Evolutionary conservation across 2,888 invertebrate species (phyloP), one percentile per base, ranked within the genome.

Genomic region (Eudasyphora cyanicolor): DNA sequence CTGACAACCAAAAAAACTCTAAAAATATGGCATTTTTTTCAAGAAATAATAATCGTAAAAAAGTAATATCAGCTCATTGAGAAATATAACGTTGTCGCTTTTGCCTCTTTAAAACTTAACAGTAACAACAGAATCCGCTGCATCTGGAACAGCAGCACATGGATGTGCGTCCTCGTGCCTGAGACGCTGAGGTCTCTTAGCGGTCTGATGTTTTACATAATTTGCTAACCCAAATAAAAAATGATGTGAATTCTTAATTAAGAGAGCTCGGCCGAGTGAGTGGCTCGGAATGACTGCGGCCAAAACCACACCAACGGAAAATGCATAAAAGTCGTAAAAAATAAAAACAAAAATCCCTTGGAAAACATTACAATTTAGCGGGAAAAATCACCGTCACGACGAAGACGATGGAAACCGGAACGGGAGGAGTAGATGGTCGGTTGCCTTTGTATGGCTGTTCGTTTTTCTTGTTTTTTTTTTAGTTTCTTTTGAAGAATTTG

Each of bases 181-280:
- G 27, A 42, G 67, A 38, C n/a, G 1, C 45, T 71, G 54, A 60
- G 78, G 71, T 81, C 76, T 81, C 76, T 79, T 73, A 45, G 84
- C 73, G 81, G 84, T 84, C 81, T 81, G 51, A 79, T 76, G 76
- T 89, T 91, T 91, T 91, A 90, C 92, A 91, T 91, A 91, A 92
- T 90, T 92, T 91, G 73, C 42, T 90, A 90, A 90, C 89, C 91
- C 89, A 90, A 91, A 92, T 91, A 92, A 92, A 92, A 91, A 91
- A 90, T 89, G 91, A 92, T 91, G 90, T 91, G 91, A 91, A 92
- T 91, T 91, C 89, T 88, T 91, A 92, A 92, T 91, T 91, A 91
- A 90, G 89, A 88, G 86, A 85, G 87, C 84, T 76, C 45, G 77
- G 81, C 38, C 38, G 54, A 54, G 24, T 2, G 54, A 51, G 51